These are phyloP conservation scores for Sebastes fasciatus DNA, from an alignment of 2,113 vertebrate genomes.

Conservation along the genomic window DNA sequence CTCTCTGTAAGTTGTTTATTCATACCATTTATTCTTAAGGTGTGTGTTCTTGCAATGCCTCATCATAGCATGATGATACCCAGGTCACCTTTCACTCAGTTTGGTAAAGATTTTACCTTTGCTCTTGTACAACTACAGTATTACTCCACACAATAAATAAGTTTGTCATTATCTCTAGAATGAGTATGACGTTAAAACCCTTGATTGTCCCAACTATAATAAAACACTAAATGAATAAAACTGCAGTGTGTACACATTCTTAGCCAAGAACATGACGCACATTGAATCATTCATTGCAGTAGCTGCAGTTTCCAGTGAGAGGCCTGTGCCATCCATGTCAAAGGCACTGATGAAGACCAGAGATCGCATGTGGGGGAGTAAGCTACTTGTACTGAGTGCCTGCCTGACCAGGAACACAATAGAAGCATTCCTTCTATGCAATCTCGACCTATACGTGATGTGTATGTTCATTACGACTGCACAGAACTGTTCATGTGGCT, in stretches of 20 bases:
- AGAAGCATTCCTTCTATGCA: neutral
- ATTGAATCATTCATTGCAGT: neutral
- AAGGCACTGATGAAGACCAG: neutral
- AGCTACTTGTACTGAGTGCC: neutral
- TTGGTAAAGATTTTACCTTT: neutral
- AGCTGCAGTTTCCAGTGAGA: constrained; percentile 3
- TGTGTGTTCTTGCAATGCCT: neutral
- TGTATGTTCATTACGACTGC: neutral
- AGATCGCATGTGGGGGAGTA: constrained; percentile 14
- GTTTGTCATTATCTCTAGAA: neutral
- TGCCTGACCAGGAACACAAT: neutral
- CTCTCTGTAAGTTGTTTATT: neutral
- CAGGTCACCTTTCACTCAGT: neutral
- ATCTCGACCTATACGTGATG: neutral
- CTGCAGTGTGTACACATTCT: neutral
- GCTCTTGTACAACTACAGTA: neutral
- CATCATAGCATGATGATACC: neutral
- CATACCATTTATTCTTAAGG: neutral
- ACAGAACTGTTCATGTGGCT: neutral
- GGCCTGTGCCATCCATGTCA: neutral
- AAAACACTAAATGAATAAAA: neutral
- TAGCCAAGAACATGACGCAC: neutral
- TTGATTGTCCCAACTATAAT: neutral
- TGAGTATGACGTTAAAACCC: neutral
- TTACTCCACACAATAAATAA: neutral